Conservation (phyloP, 2,797 vertebrate species). For the Acropternis orthonyx region DNA sequence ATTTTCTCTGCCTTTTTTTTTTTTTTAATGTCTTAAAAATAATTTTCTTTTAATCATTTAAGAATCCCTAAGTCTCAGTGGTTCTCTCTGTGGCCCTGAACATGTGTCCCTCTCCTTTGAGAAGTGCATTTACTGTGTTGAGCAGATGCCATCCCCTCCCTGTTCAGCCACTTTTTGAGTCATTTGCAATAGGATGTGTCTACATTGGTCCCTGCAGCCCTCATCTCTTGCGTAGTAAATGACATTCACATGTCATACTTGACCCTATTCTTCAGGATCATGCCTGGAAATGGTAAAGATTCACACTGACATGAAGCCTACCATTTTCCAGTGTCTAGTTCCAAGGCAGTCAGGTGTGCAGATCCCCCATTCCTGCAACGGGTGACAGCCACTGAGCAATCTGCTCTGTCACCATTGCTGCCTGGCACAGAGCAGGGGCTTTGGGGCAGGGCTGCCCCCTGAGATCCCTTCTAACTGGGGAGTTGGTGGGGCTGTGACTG, state of each 20-base stretch:
- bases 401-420: neutral
- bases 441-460: neutral
- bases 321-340: neutral
- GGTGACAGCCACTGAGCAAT: neutral
- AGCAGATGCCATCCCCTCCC: neutral
- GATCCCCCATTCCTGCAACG: accelerated
- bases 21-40: neutral
- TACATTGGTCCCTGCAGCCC: neutral
- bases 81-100: neutral
- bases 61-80: neutral
- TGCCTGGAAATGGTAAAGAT: neutral
- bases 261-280: neutral
- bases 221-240: neutral
- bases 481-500: neutral
- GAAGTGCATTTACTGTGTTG: neutral
- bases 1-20: neutral
- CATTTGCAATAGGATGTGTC: neutral
- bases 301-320: neutral
- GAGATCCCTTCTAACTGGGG: neutral
- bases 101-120: neutral
- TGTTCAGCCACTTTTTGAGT: neutral
- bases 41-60: neutral
- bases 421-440: neutral
- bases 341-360: neutral
- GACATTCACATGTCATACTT: neutral